A percentile compares a stretch with the other conserved stretches of the same genome.
These are phyloP conservation scores for Sminthurinus aureus DNA, from an alignment of 2,888 invertebrate species.

Conservation along the genomic window DNA sequence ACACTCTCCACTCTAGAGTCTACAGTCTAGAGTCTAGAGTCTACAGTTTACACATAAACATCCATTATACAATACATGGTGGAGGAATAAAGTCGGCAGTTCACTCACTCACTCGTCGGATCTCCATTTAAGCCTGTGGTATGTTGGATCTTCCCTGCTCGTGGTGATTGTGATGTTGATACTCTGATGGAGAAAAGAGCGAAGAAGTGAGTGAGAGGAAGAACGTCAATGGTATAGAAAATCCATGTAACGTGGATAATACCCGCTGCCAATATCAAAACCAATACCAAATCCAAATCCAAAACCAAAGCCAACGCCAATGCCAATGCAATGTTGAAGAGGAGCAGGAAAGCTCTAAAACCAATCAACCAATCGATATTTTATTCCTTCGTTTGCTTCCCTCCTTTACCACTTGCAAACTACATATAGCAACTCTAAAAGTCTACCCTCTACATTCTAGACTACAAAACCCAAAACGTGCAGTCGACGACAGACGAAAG, in stretches of 20 bases:
- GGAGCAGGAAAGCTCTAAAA: background rate
- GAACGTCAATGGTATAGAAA: background rate
- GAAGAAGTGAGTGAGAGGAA: background rate
- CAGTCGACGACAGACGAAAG: no score
- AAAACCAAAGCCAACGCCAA: no score
- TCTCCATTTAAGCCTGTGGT: background rate
- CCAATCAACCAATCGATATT: conserved; percentile 22
- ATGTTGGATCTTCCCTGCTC: no score
- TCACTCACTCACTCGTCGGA: background rate
- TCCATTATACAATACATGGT: background rate
- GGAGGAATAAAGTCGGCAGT: background rate
- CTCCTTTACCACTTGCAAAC: no score
- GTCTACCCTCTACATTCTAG: no score
- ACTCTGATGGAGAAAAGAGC: background rate
- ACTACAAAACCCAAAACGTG: no score
- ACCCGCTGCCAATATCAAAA: background rate
- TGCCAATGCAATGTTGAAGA: background rate
- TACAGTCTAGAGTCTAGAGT: no score
- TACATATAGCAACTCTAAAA: no score
- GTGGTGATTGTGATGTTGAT: background rate
- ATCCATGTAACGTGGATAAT: background rate
- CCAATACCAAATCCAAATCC: background rate
- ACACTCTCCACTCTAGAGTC: no score
- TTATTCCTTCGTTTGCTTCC: conserved; percentile 4
- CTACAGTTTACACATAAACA: no score